phyloP scores from a whole-genome alignment of 2,113 vertebrate genomes.

The Origma solitaria region DNA sequence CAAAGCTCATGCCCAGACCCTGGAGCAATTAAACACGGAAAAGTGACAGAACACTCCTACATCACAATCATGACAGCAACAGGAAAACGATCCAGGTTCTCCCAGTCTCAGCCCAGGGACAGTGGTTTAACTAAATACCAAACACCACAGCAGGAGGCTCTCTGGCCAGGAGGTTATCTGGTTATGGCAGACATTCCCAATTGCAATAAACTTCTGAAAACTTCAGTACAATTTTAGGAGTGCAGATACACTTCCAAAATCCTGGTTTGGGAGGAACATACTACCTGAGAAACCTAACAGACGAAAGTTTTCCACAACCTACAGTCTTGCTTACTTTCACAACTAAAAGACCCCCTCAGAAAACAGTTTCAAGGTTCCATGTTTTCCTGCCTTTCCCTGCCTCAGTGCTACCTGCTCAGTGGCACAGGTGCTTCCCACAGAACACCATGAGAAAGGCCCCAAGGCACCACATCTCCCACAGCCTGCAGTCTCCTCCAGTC shows the following conservation, averaged over 20 bases:
- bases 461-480: neutral
- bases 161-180: neutral
- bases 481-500: neutral
- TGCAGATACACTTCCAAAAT: neutral
- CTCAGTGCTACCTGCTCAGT: neutral
- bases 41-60: neutral
- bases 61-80: fast-evolving
- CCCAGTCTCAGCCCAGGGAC: neutral
- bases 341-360: neutral
- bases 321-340: neutral
- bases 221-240: neutral
- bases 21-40: neutral
- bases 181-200: neutral
- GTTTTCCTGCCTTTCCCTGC: neutral
- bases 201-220: neutral
- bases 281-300: neutral
- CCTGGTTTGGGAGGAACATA: fast-evolving
- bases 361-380: neutral
- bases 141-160: neutral
- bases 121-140: neutral
- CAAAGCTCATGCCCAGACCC: neutral
- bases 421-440: neutral
- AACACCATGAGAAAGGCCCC: neutral
- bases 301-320: neutral
- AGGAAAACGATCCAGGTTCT: neutral